Evolutionary conservation across 2,797 vertebrate genomes (phyloP).

Genomic region (Onychomys leucogaster): DNA sequence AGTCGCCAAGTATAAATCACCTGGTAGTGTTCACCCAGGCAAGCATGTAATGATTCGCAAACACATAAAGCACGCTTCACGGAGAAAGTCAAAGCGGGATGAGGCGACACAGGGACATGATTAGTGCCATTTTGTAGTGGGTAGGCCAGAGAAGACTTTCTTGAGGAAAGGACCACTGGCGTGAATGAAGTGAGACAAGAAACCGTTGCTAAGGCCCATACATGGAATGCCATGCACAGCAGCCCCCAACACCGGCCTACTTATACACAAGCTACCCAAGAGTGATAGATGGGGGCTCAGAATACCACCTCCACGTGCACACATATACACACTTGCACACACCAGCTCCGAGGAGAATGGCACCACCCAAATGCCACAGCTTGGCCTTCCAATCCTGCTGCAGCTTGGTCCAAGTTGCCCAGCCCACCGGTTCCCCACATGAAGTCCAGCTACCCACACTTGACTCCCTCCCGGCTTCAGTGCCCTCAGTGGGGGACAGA

Average conservation of each 20-base stretch:
- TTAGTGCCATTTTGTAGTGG: not conserved
- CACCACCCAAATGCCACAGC: not conserved
- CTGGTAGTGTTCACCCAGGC: not conserved
- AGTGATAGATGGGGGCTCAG: not conserved
- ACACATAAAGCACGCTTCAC: not conserved
- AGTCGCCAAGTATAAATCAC: not conserved
- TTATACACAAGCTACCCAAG: not conserved
- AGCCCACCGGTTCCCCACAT: not conserved
- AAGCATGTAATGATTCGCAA: not conserved
- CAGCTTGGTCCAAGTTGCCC: not conserved
- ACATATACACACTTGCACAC: not conserved
- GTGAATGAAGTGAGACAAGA: not conserved
- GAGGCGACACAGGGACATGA: not conserved
- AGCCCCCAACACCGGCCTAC: not conserved
- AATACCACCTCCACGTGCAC: not conserved
- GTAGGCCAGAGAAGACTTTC: slow-evolving; percentile 39
- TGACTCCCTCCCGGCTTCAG: not conserved
- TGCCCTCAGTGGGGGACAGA: not conserved
- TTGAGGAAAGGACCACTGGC: not conserved
- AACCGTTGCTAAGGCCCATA: not conserved
- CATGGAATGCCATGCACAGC: not conserved
- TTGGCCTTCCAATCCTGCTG: not conserved
- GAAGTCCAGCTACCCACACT: not conserved
- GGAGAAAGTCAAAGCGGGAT: not conserved
- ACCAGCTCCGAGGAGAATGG: not conserved